Percentiles rank a stretch among this genome's conserved stretches.
Evolutionary conservation across 2,797 vertebrate species (phyloP).

Genomic region (Prunella strophiata): DNA sequence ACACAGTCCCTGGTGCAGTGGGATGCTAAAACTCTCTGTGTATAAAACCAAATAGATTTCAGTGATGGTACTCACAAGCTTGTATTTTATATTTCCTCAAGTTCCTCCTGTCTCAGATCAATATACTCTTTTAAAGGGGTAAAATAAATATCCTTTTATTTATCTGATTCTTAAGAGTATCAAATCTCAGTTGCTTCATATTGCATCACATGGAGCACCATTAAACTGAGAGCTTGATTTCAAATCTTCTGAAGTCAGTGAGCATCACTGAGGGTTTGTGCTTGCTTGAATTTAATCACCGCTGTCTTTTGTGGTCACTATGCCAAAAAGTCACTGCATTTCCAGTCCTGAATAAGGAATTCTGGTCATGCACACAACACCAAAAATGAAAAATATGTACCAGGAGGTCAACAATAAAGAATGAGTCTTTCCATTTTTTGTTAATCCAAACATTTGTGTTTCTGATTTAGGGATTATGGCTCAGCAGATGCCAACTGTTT

Average conservation of each 20-base stretch:
- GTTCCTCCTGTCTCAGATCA: neutral
- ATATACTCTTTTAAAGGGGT: neutral
- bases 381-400: neutral
- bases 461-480: constrained; percentile 44
- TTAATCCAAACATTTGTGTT: constrained; percentile 61
- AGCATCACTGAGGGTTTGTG: neutral
- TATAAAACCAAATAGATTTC: neutral
- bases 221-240: neutral
- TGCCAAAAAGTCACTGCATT: neutral
- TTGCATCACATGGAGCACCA: neutral
- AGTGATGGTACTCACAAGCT: neutral
- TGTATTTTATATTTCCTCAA: neutral
- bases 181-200: neutral
- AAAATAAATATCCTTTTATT: neutral
- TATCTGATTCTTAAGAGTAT: neutral
- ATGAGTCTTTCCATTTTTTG: neutral
- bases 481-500: constrained; percentile 51
- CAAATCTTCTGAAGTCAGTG: neutral
- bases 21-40: neutral
- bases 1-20: neutral
- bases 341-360: neutral
- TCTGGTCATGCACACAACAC: neutral
- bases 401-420: neutral
- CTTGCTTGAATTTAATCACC: neutral
- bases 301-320: neutral